phyloP scores from a whole-genome alignment of 2,888 invertebrate genomes.

The Lithophane leautieri region DNA sequence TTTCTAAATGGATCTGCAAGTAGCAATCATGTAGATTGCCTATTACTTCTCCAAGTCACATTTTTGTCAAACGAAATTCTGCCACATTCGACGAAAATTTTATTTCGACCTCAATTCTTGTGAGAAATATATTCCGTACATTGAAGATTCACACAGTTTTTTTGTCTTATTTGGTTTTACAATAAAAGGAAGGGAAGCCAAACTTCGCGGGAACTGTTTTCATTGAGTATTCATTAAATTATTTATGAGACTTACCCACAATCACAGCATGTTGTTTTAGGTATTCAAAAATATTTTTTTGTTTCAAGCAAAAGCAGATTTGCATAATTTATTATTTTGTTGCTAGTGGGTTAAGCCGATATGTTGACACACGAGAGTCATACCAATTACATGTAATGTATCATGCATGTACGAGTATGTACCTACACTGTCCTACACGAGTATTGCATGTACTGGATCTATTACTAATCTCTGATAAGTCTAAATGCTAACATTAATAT shows the following conservation, averaged over 20 bases:
- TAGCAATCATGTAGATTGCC: conserved; percentile 39
- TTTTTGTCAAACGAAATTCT: conserved; percentile 34
- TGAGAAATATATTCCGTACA: conserved; percentile 45
- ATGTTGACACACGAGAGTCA: conserved; percentile 4
- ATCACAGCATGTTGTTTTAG: not conserved
- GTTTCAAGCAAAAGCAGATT: not conserved
- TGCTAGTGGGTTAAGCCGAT: not conserved
- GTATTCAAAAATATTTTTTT: conserved; percentile 1
- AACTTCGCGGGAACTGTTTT: conserved; percentile 9
- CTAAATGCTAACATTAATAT: conserved; percentile 56
- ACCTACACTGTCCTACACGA: conserved; percentile 1
- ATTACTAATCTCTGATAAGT: conserved; percentile 53
- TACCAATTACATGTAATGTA: not conserved
- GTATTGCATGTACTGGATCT: conserved; percentile 25
- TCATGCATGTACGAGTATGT: conserved; percentile 13
- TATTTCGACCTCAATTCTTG: conserved; percentile 23
- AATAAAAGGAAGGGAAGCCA: conserved; percentile 3
- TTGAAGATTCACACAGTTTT: conserved; percentile 43
- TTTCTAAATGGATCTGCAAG: conserved; percentile 13
- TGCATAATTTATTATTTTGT: not conserved
- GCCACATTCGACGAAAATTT: conserved; percentile 7
- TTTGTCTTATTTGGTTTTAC: conserved; percentile 36
- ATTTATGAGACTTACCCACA: conserved; percentile 20
- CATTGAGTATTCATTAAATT: conserved; percentile 38
- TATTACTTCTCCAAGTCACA: conserved; percentile 1